Conservation (phyloP, 2,888 invertebrate genomes). For the Caenorhabditis imperialis region DNA sequence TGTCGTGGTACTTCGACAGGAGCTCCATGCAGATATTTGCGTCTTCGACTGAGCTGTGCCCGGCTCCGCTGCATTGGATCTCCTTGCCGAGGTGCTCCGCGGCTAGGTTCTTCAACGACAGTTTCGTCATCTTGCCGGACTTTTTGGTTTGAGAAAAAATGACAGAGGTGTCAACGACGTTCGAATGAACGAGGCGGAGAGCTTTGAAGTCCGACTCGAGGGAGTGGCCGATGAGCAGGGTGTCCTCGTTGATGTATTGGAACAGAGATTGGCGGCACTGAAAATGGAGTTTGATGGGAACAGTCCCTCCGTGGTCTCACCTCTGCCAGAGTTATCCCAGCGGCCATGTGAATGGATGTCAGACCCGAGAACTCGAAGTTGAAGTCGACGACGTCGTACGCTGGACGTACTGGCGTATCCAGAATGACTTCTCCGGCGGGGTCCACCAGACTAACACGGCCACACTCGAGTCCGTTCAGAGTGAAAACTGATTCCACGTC, state of each 20-base stretch:
- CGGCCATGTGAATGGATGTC: constrained; percentile 87
- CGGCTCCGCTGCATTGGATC: constrained; percentile 89
- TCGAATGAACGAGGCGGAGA: constrained; percentile 77
- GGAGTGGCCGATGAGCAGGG: constrained; percentile 96
- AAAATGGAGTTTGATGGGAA: constrained; percentile 22
- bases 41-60: constrained; percentile 96
- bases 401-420: constrained; percentile 91
- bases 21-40: constrained; percentile 94
- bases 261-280: constrained; percentile 88
- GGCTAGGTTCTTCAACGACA: constrained; percentile 89
- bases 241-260: constrained; percentile 89
- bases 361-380: constrained; percentile 94
- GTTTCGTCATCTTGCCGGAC: constrained; percentile 87
- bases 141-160: constrained; percentile 88
- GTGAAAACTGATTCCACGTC: background rate
- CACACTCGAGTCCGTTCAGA: background rate
- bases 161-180: constrained; percentile 93
- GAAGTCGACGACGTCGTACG: constrained; percentile 87
- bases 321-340: constrained; percentile 82
- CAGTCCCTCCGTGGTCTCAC: too few species aligned
- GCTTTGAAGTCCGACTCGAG: constrained; percentile 92
- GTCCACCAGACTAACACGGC: constrained; percentile 7
- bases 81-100: constrained; percentile 90
- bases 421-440: constrained; percentile 80
- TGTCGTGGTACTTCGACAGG: constrained; percentile 79